Percentiles rank a stretch among this genome's conserved stretches.
Conservation (phyloP, 1,140 invertebrate genomes). For the Saxidomus purpurata region DNA sequence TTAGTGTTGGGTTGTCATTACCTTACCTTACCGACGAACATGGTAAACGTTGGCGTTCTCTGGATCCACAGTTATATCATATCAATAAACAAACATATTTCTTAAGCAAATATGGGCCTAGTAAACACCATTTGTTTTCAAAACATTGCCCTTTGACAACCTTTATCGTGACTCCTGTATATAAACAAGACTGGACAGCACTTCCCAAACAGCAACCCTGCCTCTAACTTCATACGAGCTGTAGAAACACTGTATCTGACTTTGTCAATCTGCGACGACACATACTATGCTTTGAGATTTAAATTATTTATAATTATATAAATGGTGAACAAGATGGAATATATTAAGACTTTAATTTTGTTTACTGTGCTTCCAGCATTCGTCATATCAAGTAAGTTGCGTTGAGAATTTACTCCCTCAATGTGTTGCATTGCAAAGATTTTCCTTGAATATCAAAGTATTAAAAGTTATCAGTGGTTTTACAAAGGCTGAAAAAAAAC, state of each 20-base stretch:
- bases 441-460: too few relatives aligned
- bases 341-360: neutral
- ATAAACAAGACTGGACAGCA: constrained; percentile 40
- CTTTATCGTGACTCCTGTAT: constrained; percentile 4
- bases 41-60: neutral
- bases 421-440: too few relatives aligned
- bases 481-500: too few relatives aligned
- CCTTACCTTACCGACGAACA: too few relatives aligned
- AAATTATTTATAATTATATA: neutral
- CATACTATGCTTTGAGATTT: neutral
- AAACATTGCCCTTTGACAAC: constrained; percentile 57
- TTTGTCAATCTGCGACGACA: neutral
- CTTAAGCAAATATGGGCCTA: neutral
- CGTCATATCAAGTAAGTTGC: neutral
- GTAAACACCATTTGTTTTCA: constrained; percentile 38
- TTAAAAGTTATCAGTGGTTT: too few relatives aligned
- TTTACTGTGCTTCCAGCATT: neutral
- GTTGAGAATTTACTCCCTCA: too few relatives aligned
- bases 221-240: neutral
- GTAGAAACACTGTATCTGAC: neutral
- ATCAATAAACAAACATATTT: constrained; percentile 42
- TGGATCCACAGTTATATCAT: constrained; percentile 15
- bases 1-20: too few relatives aligned
- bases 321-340: neutral
- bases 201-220: neutral